A percentile compares a stretch with the other conserved stretches of the same genome.
Evolutionary conservation across 1,140 invertebrate genomes (phyloP).

Genomic region (Dendroctonus ponderosae): DNA sequence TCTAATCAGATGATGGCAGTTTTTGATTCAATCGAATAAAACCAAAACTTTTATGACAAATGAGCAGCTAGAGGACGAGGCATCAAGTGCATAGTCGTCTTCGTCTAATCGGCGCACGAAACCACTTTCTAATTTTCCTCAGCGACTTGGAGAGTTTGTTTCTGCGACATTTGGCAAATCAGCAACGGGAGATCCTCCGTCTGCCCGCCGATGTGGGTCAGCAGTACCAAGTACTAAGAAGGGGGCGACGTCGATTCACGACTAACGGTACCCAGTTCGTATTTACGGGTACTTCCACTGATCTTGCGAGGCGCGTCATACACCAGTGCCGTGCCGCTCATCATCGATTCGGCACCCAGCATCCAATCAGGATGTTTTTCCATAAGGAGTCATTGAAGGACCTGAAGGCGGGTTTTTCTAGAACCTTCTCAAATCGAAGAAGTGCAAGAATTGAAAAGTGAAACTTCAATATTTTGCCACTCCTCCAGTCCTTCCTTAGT

Average conservation of each 20-base stretch:
- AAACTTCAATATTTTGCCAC: too few relatives aligned
- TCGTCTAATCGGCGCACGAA: background rate
- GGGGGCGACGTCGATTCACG: background rate
- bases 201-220: constrained; percentile 35
- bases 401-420: too few relatives aligned
- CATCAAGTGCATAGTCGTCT: background rate
- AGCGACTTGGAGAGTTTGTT: background rate
- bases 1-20: too few relatives aligned
- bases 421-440: too few relatives aligned
- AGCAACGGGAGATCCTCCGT: constrained; percentile 33
- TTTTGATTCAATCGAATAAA: too few relatives aligned
- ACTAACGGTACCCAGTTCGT: constrained; percentile 28
- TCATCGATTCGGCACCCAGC: too few relatives aligned
- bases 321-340: background rate
- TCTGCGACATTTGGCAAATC: constrained; percentile 25
- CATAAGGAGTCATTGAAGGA: too few relatives aligned
- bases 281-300: constrained; percentile 32
- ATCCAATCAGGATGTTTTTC: too few relatives aligned
- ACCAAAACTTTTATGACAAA: too few relatives aligned
- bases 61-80: background rate
- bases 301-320: constrained; percentile 16
- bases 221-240: constrained; percentile 28
- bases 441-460: too few relatives aligned
- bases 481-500: too few relatives aligned
- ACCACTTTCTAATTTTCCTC: constrained; percentile 11